Evolutionary conservation across 35 echinoderm and acorn worm genomes (phyloP).

Genomic region (Lytechinus pictus): DNA sequence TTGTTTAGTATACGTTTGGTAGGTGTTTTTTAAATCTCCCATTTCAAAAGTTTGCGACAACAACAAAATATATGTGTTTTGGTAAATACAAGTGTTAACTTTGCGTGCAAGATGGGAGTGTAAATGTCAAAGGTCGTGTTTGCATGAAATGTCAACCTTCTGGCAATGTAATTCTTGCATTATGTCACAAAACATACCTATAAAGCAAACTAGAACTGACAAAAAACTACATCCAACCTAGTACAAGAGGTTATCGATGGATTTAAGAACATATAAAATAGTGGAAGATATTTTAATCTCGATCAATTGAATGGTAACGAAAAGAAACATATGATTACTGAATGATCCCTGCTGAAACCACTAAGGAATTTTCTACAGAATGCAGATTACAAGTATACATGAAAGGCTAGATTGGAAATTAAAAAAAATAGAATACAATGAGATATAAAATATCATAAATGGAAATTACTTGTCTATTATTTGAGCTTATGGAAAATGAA

Average conservation of each 20-base stretch:
- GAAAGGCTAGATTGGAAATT: background rate
- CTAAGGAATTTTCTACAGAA: background rate
- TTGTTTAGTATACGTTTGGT: background rate
- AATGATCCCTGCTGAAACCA: background rate
- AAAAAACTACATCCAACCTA: background rate
- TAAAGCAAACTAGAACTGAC: background rate
- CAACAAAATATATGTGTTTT: background rate
- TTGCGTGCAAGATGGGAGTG: background rate
- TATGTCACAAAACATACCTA: background rate
- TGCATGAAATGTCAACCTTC: background rate
- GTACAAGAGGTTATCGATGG: background rate
- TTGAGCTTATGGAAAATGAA: background rate
- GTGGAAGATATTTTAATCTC: background rate
- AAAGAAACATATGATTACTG: background rate
- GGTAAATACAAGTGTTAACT: background rate
- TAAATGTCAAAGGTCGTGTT: background rate
- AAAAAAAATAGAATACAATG: background rate
- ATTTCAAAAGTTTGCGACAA: background rate
- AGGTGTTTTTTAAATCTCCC: background rate
- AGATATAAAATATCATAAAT: background rate
- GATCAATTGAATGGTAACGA: background rate
- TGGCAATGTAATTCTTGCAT: background rate
- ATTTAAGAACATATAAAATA: background rate
- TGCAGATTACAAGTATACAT: background rate
- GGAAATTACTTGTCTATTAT: background rate